These are phyloP conservation scores for Leguminivora glycinivorella DNA, from an alignment of 1,140 invertebrate genomes.

Conservation along the genomic window DNA sequence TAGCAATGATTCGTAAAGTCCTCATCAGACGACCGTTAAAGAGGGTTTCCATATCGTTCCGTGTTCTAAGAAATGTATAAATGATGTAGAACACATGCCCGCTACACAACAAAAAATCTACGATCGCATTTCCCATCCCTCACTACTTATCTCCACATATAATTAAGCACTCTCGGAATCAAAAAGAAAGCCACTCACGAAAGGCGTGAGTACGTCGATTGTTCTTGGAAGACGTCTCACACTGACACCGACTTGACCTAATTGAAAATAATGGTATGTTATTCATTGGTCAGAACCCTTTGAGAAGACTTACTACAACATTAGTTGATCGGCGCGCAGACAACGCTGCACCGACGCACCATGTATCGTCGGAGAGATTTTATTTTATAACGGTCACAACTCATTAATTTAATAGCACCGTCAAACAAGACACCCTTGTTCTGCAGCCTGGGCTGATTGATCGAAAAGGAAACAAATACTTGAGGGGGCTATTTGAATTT, in stretches of 20 bases:
- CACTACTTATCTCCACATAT: conserved; percentile 52
- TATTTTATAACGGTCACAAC: conserved; percentile 62
- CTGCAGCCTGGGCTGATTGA: not conserved
- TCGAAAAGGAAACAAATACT: conserved; percentile 2
- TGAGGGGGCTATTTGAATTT: conserved; percentile 15
- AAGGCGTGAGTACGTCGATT: conserved; percentile 70
- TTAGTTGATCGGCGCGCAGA: conserved; percentile 41
- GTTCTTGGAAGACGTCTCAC: conserved; percentile 68
- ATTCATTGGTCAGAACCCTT: conserved; percentile 60
- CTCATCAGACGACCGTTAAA: not conserved
- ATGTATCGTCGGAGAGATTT: conserved; percentile 47
- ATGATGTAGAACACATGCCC: conserved; percentile 43
- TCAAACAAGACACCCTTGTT: conserved; percentile 56
- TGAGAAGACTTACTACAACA: conserved; percentile 58
- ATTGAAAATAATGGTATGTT: conserved; percentile 76
- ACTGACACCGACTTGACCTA: conserved; percentile 71
- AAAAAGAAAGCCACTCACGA: conserved; percentile 68
- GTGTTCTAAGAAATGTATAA: conserved; percentile 28
- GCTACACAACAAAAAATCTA: conserved; percentile 44
- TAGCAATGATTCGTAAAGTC: not conserved
- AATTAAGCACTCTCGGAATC: conserved; percentile 61
- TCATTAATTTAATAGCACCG: conserved; percentile 66
- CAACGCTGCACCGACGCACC: conserved; percentile 26
- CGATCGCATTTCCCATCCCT: conserved; percentile 50
- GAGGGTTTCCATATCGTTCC: conserved; percentile 31